phyloP scores from a whole-genome alignment of 1,140 invertebrate species.

The Chironomus tepperi region DNA sequence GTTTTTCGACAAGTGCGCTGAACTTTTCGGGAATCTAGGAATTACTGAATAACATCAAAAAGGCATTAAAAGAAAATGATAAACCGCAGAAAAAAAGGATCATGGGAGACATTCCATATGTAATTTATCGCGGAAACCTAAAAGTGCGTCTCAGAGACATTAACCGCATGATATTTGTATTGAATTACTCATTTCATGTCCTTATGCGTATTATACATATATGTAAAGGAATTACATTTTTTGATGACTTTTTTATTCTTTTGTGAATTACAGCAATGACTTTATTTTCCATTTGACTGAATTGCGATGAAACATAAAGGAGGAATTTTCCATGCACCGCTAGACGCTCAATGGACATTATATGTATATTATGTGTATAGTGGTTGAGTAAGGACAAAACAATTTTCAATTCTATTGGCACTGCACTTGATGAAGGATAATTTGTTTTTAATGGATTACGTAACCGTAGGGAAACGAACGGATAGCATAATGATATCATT shows the following conservation, averaged over 20 bases:
- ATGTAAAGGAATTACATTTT: too few species aligned
- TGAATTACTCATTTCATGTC: background rate
- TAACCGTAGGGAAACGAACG: background rate
- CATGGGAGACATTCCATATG: background rate
- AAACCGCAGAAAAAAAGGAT: background rate
- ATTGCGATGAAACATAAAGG: background rate
- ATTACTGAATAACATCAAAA: too few species aligned
- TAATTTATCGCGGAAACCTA: background rate
- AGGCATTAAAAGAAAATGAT: too few species aligned
- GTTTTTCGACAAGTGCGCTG: background rate
- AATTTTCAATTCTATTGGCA: slow-evolving; percentile 13
- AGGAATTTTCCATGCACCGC: background rate
- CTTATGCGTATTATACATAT: too few species aligned
- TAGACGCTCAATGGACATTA: background rate
- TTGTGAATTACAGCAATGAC: background rate
- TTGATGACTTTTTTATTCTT: too few species aligned
- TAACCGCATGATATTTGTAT: background rate
- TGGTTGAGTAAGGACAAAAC: background rate
- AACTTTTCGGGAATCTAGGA: background rate
- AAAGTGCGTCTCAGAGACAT: background rate
- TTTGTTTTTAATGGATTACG: slow-evolving; percentile 13
- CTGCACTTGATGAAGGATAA: slow-evolving; percentile 12
- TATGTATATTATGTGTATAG: too few species aligned
- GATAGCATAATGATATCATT: background rate
- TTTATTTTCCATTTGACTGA: slow-evolving; percentile 5